Evolutionary conservation across 2,888 invertebrate genomes (phyloP), one percentile per base, ranked within the genome.

Genomic region (Diplazon laetatorius): DNA sequence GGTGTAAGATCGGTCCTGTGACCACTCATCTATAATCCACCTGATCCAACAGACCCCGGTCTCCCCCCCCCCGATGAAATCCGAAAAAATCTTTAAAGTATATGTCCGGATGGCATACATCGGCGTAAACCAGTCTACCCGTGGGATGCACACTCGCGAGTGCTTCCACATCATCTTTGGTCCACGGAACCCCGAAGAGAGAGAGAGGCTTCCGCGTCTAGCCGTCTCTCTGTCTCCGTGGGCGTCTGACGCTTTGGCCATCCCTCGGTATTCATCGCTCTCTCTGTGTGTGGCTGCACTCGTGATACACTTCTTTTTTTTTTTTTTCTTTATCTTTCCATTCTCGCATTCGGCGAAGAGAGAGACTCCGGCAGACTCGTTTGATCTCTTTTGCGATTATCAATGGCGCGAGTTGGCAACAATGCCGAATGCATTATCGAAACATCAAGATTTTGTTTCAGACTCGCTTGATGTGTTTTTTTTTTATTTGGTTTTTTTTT

Each of bases 121-220:
- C 59, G 22, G 59, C 10, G 12, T 44, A 25, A 25, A 52, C 25
- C 35, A 16, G 37, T 46, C 63, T 55, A 46, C 8, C n/a, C n/a
- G n/a, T n/a, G n/a, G 39, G 35, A 55, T 39, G 30, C 57, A 52
- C 18, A 50, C 25, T 25, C 42, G 8, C 46, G 52, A 35, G 35
- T 44, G 44, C 50, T 65, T 59, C 50, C 52, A n/a, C n/a, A 78
- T 69, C 77, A 68, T 62, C 73, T 70, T 59, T 68, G 46, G 48
- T 30, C 18, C 37, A 62, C 39, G 42, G 52, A 20, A 60, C 60
- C 52, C n/a, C n/a, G n/a, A n/a, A n/a, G n/a, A n/a, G n/a, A n/a
- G n/a, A 12, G 35, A 57, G 35, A 69, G 48, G 48, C 50, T 63
- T 42, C n/a, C n/a, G n/a, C 59, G 20, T 70, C 30, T 35, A 52